phyloP scores from a whole-genome alignment of 1,140 invertebrate species.

The Metopolophium dirhodum region DNA sequence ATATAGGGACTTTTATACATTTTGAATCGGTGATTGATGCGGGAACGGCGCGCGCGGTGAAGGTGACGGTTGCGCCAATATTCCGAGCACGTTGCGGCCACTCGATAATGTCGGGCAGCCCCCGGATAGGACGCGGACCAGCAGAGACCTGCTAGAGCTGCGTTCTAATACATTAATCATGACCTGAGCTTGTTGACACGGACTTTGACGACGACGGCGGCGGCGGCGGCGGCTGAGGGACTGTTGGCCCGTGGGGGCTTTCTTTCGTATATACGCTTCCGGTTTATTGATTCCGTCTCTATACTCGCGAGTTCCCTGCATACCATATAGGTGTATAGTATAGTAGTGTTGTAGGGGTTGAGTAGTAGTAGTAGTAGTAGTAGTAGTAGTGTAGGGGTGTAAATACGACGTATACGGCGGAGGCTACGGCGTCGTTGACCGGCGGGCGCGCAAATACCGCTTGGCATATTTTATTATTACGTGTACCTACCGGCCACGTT shows the following conservation, averaged over 20 bases:
- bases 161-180: slow-evolving; percentile 56
- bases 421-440: neutral
- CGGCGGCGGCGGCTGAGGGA: neutral
- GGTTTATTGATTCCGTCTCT: slow-evolving; percentile 48
- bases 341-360: neutral
- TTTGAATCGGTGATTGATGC: slow-evolving; percentile 47
- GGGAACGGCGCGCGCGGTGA: neutral
- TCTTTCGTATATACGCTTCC: slow-evolving; percentile 39
- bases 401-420: neutral
- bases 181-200: slow-evolving; percentile 55
- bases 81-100: slow-evolving; percentile 54
- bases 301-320: neutral
- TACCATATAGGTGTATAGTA: neutral
- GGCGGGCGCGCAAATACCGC: neutral
- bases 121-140: neutral
- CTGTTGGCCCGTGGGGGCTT: neutral
- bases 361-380: too few relatives aligned
- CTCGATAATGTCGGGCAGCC: slow-evolving; percentile 42
- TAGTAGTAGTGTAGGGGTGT: neutral
- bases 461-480: slow-evolving; percentile 13
- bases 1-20: neutral
- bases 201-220: slow-evolving; percentile 38
- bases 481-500: neutral
- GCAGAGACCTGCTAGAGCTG: neutral
- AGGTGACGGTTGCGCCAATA: slow-evolving; percentile 43